phyloP scores from a whole-genome alignment of 2,113 vertebrate genomes.

The Hydrochoerus hydrochaeris region DNA sequence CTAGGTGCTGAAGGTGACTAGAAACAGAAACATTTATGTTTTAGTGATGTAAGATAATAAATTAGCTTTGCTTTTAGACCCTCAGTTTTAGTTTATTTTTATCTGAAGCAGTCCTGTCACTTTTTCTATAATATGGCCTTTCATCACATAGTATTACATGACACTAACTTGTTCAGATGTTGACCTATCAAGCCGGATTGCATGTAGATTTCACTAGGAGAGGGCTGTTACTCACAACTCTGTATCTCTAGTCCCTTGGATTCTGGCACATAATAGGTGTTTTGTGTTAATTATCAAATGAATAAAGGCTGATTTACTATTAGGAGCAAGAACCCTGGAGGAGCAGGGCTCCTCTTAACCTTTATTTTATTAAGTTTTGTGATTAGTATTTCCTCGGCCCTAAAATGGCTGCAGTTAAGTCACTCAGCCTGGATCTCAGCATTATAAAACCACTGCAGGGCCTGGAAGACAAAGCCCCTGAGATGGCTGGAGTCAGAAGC shows the following conservation, averaged over 20 bases:
- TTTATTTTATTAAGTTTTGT: conserved; percentile 74
- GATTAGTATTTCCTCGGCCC: conserved; percentile 71
- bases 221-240: neutral
- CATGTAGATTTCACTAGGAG: neutral
- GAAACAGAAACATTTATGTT: neutral
- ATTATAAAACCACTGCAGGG: conserved; percentile 18
- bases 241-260: neutral
- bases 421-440: conserved; percentile 21
- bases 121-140: neutral
- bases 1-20: neutral
- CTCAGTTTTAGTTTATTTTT: neutral
- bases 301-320: neutral
- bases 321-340: neutral
- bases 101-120: neutral
- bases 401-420: conserved; percentile 73
- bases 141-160: neutral
- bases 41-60: neutral
- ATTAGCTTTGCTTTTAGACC: neutral
- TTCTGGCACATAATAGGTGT: neutral
- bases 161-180: neutral
- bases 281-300: neutral
- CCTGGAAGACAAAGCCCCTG: neutral
- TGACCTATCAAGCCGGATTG: neutral
- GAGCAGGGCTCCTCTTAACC: neutral
- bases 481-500: conserved; percentile 13